Evolutionary conservation across 2,888 invertebrate species (phyloP).

Genomic region (Iselma pallidipennis): DNA sequence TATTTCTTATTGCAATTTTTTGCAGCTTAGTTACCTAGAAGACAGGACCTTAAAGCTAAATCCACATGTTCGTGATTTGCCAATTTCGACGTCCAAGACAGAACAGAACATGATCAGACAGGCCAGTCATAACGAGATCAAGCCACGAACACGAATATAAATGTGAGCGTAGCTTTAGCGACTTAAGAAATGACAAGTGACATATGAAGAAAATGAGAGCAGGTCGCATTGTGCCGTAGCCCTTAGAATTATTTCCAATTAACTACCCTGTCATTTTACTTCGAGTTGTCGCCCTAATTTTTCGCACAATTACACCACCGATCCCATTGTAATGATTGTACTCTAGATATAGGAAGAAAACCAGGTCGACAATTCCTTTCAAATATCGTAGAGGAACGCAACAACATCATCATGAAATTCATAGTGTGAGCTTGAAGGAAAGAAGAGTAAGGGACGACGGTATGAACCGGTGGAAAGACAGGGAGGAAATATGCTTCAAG

Average conservation of each 20-base stretch:
- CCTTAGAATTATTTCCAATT: slow-evolving; percentile 8
- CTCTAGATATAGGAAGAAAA: too few relatives aligned
- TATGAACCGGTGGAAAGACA: too few relatives aligned
- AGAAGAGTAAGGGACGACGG: background rate
- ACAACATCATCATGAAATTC: slow-evolving; percentile 8
- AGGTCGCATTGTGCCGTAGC: background rate
- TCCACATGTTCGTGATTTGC: too few relatives aligned
- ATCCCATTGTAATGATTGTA: too few relatives aligned
- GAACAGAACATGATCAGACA: background rate
- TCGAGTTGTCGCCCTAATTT: background rate
- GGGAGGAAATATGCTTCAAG: slow-evolving; percentile 7
- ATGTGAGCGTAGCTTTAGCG: background rate
- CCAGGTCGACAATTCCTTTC: slow-evolving; percentile 12
- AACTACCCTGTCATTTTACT: background rate
- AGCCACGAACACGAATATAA: background rate
- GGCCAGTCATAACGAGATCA: background rate
- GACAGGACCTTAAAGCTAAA: too few relatives aligned
- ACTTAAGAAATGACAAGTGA: background rate
- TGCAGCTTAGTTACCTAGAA: too few relatives aligned
- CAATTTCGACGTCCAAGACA: too few relatives aligned
- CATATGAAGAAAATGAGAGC: background rate
- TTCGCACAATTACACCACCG: slow-evolving; percentile 4
- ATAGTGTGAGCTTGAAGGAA: background rate
- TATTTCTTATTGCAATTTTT: background rate
- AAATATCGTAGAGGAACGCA: background rate